Base-by-base conservation (phyloP, 2,797 vertebrate genomes). In the Xenopus petersii region DNA sequence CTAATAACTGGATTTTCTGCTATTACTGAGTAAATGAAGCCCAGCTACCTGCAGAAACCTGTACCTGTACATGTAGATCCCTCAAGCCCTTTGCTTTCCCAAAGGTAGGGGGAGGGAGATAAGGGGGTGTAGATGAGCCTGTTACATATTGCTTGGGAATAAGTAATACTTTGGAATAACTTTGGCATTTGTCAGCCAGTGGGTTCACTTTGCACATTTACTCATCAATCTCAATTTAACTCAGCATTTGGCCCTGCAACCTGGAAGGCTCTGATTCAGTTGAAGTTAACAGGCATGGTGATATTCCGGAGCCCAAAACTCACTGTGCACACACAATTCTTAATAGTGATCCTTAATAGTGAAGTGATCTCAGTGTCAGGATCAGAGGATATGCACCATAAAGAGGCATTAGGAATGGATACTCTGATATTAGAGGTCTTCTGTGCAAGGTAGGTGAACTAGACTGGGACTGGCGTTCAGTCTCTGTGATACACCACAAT, bases 241-340 rank as follows among this genome's bases (percentile, higher is more conserved):
- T 85, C 88, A 91, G 84, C 83, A 87, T 83, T 88, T 90, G 88
- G 83, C 89, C 84, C 85, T 87, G 83, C 83, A 86, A 84, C 77
- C 93, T 95, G 93, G 89, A 95, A 80, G 84, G 85, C 89, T 93
- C 93, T 96, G 94, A 93, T 90, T 98, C 94, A 94, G 81, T 74
- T 79, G 84, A 56, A 48, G 64, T 81, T 81, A 80, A 60, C 78
- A 82, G 82, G 64, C 75, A 76, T 74, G 74, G 17, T 82, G 77
- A 84, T 81, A 83, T 70, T 75, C 64, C 86, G 81, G 64, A 72
- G 77, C 84, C 68, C 83, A 74, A 75, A 82, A 56, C 69, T 81
- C 81, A 0, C 60, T 80, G 82, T 82, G 82, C 83, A 82, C 83
- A 84, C 79, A 81, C 84, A 84, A 84, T 80, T 83, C 87, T 79